These are phyloP conservation scores for Thaleichthys pacificus DNA, from an alignment of 2,797 vertebrate genomes.

Conservation along the genomic window DNA sequence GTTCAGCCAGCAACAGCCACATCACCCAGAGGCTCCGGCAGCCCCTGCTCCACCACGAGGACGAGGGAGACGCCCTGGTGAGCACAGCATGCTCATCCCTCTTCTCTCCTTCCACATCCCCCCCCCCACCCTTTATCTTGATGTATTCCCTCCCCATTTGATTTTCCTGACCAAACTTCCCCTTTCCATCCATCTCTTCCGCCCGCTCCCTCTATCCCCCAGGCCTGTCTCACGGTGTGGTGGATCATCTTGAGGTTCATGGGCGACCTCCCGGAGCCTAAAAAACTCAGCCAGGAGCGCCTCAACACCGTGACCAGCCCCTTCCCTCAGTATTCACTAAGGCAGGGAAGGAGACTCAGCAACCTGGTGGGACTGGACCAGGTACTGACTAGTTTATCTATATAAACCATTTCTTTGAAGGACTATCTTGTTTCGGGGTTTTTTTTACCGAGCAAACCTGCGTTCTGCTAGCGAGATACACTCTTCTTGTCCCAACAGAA, in stretches of 20 bases:
- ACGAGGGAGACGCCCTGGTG: conserved; percentile 83
- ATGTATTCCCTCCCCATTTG: neutral
- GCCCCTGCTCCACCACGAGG: conserved; percentile 87
- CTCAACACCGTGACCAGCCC: conserved; percentile 35
- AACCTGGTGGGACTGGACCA: conserved; percentile 74
- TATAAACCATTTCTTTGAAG: neutral
- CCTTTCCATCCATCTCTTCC: conserved; percentile 1
- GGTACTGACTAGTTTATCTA: conserved; percentile 50
- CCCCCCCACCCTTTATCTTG: neutral
- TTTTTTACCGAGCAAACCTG: neutral
- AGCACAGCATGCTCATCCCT: conserved; percentile 20
- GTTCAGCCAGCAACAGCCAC: conserved; percentile 42
- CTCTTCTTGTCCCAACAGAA: conserved; percentile 50
- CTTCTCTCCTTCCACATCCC: neutral
- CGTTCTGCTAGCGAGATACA: neutral
- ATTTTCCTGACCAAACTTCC: neutral
- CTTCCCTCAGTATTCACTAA: conserved; percentile 31
- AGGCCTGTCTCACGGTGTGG: conserved; percentile 87
- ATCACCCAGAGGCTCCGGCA: conserved; percentile 75
- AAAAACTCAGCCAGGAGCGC: conserved; percentile 37
- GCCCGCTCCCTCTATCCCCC: conserved; percentile 2
- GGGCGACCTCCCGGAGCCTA: conserved; percentile 88
- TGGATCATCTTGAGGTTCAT: conserved; percentile 91
- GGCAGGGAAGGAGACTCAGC: conserved; percentile 69
- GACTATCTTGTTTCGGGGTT: neutral